A percentile compares a stretch with the other conserved stretches of the same genome.
Conservation (phyloP, 2,797 vertebrate genomes). For the Aldrovandia affinis region DNA sequence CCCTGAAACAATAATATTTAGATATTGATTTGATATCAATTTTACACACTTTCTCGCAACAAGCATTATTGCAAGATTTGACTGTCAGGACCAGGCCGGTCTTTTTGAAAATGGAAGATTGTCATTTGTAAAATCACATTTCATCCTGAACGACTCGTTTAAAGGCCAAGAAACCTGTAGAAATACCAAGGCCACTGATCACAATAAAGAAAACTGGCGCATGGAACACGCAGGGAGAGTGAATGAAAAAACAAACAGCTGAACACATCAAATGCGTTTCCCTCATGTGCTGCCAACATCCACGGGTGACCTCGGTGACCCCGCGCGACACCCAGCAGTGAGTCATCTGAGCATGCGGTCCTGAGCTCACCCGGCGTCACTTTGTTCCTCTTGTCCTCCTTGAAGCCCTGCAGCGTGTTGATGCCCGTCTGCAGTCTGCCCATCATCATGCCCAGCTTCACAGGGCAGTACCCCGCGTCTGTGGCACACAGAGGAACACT, state of each 20-base stretch:
- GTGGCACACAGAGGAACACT: slow-evolving; percentile 31
- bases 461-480: slow-evolving; percentile 89
- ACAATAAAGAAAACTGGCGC: not conserved
- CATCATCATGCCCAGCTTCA: slow-evolving; percentile 90
- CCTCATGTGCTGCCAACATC: not conserved
- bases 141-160: not conserved
- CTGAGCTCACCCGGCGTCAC: slow-evolving; percentile 84
- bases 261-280: not conserved
- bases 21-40: too few species aligned
- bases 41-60: too few species aligned
- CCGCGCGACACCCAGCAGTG: not conserved
- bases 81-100: not conserved
- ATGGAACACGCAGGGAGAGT: not conserved
- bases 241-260: not conserved
- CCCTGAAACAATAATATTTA: too few species aligned
- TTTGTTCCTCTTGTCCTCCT: slow-evolving; percentile 96
- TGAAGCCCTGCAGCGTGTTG: slow-evolving; percentile 92
- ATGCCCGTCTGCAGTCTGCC: slow-evolving; percentile 90
- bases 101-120: not conserved
- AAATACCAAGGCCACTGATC: not conserved
- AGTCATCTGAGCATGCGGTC: not conserved
- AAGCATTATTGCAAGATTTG: not conserved
- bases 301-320: not conserved
- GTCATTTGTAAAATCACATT: not conserved
- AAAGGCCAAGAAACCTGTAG: not conserved